Evolutionary conservation across 2,113 vertebrate genomes (phyloP).

Genomic region (Etheostoma cragini): DNA sequence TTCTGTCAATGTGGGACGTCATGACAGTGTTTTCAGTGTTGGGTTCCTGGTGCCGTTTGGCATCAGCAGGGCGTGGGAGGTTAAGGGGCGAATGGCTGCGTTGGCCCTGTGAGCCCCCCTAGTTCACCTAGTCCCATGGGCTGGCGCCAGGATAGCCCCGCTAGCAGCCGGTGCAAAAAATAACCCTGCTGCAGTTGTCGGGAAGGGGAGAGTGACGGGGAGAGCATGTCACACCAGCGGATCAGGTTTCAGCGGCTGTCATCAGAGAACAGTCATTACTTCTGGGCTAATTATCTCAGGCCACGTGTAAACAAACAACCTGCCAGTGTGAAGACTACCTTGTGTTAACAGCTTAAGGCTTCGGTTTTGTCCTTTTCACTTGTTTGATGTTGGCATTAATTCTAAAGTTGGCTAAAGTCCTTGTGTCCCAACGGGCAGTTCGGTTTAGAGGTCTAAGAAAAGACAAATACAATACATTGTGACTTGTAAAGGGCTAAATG

Average conservation of each 20-base stretch:
- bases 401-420: not conserved
- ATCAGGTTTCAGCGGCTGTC: constrained; percentile 85
- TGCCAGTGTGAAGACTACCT: constrained; percentile 70
- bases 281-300: constrained; percentile 85
- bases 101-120: constrained; percentile 70
- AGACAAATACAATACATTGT: not conserved
- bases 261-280: constrained; percentile 87
- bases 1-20: not conserved
- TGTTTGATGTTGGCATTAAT: constrained; percentile 32
- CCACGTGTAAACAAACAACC: constrained; percentile 84
- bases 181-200: constrained; percentile 84
- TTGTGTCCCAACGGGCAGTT: not conserved
- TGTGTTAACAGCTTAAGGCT: constrained; percentile 68
- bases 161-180: constrained; percentile 82
- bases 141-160: constrained; percentile 83
- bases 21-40: constrained; percentile 72
- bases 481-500: not conserved
- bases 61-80: constrained; percentile 65
- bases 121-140: constrained; percentile 71
- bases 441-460: constrained; percentile 7
- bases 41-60: constrained; percentile 67
- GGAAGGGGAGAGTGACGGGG: constrained; percentile 81
- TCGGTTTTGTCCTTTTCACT: constrained; percentile 31
- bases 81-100: constrained; percentile 77
- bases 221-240: constrained; percentile 76